These are phyloP conservation scores for Macrotis lagotis DNA, from an alignment of 2,113 vertebrate species.

Conservation along the genomic window DNA sequence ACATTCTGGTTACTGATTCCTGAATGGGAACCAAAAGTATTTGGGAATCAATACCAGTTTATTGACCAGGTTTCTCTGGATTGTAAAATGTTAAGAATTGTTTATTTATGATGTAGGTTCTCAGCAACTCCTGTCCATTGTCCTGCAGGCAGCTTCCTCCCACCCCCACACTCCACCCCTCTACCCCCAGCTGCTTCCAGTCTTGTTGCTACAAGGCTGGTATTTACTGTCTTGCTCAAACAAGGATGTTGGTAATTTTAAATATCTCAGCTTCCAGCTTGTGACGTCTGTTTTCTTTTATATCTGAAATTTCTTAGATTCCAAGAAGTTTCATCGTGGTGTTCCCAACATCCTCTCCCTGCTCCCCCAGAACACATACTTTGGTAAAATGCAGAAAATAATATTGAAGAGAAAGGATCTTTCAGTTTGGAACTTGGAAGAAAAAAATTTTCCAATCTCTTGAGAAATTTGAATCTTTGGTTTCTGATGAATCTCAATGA, in stretches of 20 bases:
- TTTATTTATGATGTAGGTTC: conserved; percentile 26
- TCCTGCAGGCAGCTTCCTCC: conserved; percentile 10
- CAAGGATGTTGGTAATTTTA: conserved; percentile 72
- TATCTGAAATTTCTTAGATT: conserved; percentile 55
- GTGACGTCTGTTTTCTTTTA: conserved; percentile 66
- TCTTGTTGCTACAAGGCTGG: conserved; percentile 35
- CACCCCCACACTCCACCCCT: conserved; percentile 1
- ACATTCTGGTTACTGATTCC: conserved; percentile 19
- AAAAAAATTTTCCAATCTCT: conserved; percentile 22
- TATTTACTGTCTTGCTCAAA: conserved; percentile 66
- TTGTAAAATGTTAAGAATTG: conserved; percentile 56
- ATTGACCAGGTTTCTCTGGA: conserved; percentile 48
- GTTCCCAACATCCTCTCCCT: neutral
- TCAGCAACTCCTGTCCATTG: conserved; percentile 47
- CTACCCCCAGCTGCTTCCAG: conserved; percentile 9
- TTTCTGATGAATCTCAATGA: conserved; percentile 61
- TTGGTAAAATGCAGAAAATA: conserved; percentile 78
- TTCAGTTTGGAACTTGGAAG: conserved; percentile 35
- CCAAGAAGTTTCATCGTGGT: neutral
- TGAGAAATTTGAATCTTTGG: conserved; percentile 59
- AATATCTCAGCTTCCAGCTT: conserved; percentile 72
- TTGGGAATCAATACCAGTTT: conserved; percentile 45
- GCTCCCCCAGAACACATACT: conserved; percentile 12
- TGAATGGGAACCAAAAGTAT: conserved; percentile 34
- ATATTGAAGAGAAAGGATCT: conserved; percentile 74